These are phyloP conservation scores for Epistrophe grossulariae DNA, from an alignment of 2,888 invertebrate genomes.

Conservation along the genomic window DNA sequence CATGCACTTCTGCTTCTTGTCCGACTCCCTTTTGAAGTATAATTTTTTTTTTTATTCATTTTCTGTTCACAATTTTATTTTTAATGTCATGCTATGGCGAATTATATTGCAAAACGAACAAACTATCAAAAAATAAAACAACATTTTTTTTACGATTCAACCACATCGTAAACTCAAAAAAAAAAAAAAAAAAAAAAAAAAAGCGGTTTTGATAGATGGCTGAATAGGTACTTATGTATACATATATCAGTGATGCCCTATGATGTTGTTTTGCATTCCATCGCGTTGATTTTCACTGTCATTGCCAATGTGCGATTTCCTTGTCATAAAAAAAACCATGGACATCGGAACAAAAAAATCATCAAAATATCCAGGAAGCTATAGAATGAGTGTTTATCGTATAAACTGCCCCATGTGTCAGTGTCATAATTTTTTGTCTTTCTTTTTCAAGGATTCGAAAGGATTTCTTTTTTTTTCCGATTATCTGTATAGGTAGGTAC, in stretches of 20 bases:
- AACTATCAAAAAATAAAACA: constrained; percentile 32
- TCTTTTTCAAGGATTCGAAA: not conserved
- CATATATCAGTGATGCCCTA: not conserved
- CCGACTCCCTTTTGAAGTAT: constrained; percentile 29
- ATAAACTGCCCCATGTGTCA: constrained; percentile 26
- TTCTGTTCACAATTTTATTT: constrained; percentile 37
- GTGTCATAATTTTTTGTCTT: not conserved
- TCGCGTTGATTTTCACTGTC: constrained; percentile 19
- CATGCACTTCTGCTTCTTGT: constrained; percentile 58
- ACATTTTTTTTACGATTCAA: constrained; percentile 15
- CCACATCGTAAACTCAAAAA: constrained; percentile 13
- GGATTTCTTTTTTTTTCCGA: not conserved
- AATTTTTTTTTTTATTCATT: constrained; percentile 17
- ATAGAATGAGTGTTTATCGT: not conserved
- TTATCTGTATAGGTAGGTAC: not conserved
- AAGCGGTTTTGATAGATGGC: constrained; percentile 22
- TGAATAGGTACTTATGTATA: constrained; percentile 5
- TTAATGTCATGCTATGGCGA: constrained; percentile 60
- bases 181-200: no score
- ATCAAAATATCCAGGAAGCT: constrained; percentile 30
- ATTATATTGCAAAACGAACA: constrained; percentile 50
- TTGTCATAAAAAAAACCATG: not conserved
- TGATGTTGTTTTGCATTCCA: constrained; percentile 56
- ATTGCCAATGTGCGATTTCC: constrained; percentile 22
- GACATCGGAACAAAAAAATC: not conserved